Base-by-base conservation (phyloP, 1,140 invertebrate species). In the Pissodes strobi region DNA sequence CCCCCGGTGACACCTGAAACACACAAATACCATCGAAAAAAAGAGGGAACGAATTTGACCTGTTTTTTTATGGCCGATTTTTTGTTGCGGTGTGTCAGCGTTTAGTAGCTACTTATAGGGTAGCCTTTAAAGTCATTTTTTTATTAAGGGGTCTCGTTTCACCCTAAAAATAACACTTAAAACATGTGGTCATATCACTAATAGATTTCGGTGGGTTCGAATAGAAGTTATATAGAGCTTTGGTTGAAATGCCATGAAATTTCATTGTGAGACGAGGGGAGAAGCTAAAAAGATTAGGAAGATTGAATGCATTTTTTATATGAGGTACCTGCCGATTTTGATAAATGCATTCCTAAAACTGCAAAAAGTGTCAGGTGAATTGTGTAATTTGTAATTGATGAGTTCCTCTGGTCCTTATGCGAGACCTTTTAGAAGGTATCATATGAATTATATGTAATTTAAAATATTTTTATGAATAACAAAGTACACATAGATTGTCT, bases 21-120 rank as follows among this genome's bases (percentile, higher is more conserved):
- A 27, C 9, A 27, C n/a, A n/a, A n/a, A n/a, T n/a, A n/a, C n/a
- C n/a, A 27, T 27, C 25, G 25, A 9, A 5, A 27, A 27, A 27
- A 27, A 27, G 25, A 27, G 25, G 25, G 25, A 27, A 27, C 25
- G 9, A 27, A 27, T 56, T 25, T 57, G 65, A 67, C 65, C 65
- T 67, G 65, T 43, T 68, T 68, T 68, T 68, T 68, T 56, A 56
- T 22, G 51, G 12, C 45, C 3, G 34, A 37, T 27, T 58, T 58
- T 55, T 55, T 51, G 52, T 70, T 70, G 66, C 64, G 69, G 63
- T 48, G 58, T 68, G 65, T 67, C 53, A 67, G 59, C 59, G 65
- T 67, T 67, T 67, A 67, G 65, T 67, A 67, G 59, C 65, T 67
- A 70, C 69, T 70, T 70, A 70, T 68, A 57, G 56, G 67, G 64